Conservation (phyloP, 2,888 invertebrate genomes). For the Cremastinae sp. region DNA sequence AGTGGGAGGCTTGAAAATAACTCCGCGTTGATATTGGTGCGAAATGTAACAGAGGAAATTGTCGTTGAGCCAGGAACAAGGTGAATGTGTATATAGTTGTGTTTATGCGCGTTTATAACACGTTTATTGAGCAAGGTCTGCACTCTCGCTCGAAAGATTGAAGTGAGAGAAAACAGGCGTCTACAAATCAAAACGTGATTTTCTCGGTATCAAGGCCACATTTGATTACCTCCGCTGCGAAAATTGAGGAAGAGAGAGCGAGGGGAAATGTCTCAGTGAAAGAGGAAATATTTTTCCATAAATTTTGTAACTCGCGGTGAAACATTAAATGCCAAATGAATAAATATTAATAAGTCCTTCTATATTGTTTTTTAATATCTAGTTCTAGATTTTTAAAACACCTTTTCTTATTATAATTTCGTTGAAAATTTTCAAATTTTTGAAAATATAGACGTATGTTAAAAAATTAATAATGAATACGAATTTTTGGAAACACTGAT, state of each 20-base stretch:
- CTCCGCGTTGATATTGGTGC: constrained; percentile 15
- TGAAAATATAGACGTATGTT: too few relatives aligned
- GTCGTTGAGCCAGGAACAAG: constrained; percentile 45
- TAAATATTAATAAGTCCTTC: too few relatives aligned
- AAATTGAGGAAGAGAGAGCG: constrained; percentile 28
- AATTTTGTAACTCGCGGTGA: too few relatives aligned
- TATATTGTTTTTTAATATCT: too few relatives aligned
- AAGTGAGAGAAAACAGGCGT: constrained; percentile 20
- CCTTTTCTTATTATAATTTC: too few relatives aligned
- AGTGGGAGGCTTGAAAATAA: constrained; percentile 40
- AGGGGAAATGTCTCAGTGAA: too few relatives aligned
- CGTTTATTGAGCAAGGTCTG: constrained; percentile 33
- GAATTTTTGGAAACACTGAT: too few relatives aligned
- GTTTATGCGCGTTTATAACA: constrained; percentile 1
- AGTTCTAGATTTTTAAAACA: too few relatives aligned
- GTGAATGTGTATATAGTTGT: background rate
- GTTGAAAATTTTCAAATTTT: too few relatives aligned
- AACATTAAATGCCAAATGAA: too few relatives aligned
- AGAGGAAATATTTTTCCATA: too few relatives aligned
- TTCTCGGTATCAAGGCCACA: constrained; percentile 48
- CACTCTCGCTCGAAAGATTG: constrained; percentile 26
- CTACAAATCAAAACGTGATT: constrained; percentile 40
- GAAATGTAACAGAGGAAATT: constrained; percentile 39
- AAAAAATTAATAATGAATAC: too few relatives aligned
- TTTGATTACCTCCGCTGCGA: constrained; percentile 40